Conservation (phyloP, 2,797 vertebrate species). For the Chrysocyon brachyurus region DNA sequence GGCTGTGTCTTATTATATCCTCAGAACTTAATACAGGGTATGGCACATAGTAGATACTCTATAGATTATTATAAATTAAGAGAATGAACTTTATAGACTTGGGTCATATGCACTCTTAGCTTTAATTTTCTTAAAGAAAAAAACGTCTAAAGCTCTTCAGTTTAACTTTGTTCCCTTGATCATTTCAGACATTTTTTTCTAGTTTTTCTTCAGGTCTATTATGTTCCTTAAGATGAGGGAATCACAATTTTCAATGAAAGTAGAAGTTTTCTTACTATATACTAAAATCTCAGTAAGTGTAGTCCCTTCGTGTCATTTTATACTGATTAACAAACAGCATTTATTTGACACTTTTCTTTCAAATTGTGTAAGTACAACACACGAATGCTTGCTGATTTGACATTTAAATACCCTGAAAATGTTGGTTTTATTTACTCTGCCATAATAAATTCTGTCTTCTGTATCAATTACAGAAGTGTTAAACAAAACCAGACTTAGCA, state of each 20-base stretch:
- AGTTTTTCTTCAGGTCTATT: background rate
- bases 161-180: slow-evolving; percentile 41
- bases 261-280: slow-evolving; percentile 27
- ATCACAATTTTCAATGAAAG: slow-evolving; percentile 38
- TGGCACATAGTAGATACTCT: background rate
- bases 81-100: background rate
- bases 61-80: background rate
- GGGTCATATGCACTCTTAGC: background rate
- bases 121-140: slow-evolving; percentile 52
- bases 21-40: background rate
- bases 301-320: slow-evolving; percentile 23
- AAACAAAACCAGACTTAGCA: slow-evolving; percentile 19
- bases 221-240: background rate
- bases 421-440: slow-evolving; percentile 40
- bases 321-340: background rate
- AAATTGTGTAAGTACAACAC: background rate
- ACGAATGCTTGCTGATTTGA: background rate
- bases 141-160: background rate
- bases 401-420: slow-evolving; percentile 13
- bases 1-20: background rate
- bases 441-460: slow-evolving; percentile 25
- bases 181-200: slow-evolving; percentile 46
- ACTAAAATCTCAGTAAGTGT: background rate
- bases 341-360: slow-evolving; percentile 12
- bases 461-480: slow-evolving; percentile 60